Evolutionary conservation across 1,140 invertebrate genomes (phyloP), one percentile per base, ranked within the genome.

Genomic region (Atopsyche davidsoni): DNA sequence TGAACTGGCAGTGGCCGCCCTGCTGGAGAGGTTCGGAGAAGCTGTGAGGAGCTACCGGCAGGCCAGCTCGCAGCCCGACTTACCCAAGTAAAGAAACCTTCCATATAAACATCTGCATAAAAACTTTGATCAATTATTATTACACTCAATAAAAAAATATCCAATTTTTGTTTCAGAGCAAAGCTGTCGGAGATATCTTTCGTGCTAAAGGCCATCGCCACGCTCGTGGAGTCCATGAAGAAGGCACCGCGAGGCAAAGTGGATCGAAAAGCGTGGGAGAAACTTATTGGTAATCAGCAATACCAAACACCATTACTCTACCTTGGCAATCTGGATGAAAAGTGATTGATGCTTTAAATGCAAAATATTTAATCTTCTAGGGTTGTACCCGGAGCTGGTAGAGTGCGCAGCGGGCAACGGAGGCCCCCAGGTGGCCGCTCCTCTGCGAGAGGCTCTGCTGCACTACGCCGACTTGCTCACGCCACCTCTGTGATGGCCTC

Each of bases 111-210:
- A 4, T 34, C 21, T 6, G 6, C 24, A 34, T 22, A 24, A 10
- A 44, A 32, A 31, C 39, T 14, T 50, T 18, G 40, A 35, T 48
- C 34, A 34, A 43, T 22, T 50, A 21, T 51, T 13, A 35, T n/a
- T 38, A 10, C 6, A 38, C 35, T 17, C 9, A n/a, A 10, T 7
- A 38, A 39, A n/a, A n/a, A n/a, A n/a, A n/a, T n/a, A n/a, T n/a
- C n/a, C n/a, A n/a, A n/a, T 40, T 55, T 54, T 57, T 64, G 60
- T 75, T 76, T 49, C 70, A 95, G 93, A 66, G 92, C 95, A 62
- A 79, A 93, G 47, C 75, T 96, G 43, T 93, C 92, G 2, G 95
- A 98, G 74, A 94, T 97, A 66, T 91, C 92, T 28, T 96, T 96
- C 71, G 93, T 96, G n/a, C 66, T 98, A 21, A 94, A 96, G 74